Percentiles rank a stretch among this genome's conserved stretches.
phyloP scores from a whole-genome alignment of 1,140 invertebrate genomes.

The Druon quercuslanigerum region DNA sequence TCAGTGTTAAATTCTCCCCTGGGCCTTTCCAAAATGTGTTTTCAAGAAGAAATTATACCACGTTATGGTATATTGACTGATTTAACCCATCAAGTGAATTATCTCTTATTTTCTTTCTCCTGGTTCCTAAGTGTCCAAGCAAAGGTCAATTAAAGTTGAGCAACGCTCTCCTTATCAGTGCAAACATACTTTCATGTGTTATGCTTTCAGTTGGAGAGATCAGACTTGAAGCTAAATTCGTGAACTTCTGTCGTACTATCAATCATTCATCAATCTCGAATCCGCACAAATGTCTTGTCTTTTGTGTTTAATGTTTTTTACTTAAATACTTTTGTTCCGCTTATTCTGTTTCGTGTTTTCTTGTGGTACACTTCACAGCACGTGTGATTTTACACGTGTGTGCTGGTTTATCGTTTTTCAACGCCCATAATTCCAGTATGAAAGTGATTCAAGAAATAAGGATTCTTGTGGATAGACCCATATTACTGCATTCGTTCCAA shows the following conservation, averaged over 20 bases:
- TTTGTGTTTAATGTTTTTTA: too few relatives aligned
- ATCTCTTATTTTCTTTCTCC: conserved; percentile 59
- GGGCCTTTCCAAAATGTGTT: neutral
- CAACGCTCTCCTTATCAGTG: conserved; percentile 60
- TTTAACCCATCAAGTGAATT: conserved; percentile 38
- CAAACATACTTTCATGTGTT: conserved; percentile 49
- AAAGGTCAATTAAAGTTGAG: conserved; percentile 66
- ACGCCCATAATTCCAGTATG: too few relatives aligned
- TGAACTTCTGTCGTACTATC: neutral
- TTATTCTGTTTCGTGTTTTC: neutral
- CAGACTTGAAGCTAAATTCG: neutral
- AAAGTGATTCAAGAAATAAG: too few relatives aligned
- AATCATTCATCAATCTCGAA: neutral
- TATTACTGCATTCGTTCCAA: too few relatives aligned
- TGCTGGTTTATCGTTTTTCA: too few relatives aligned
- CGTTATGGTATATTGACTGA: too few relatives aligned
- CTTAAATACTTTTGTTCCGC: neutral
- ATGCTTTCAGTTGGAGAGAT: neutral
- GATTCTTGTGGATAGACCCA: too few relatives aligned
- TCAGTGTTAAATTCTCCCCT: too few relatives aligned
- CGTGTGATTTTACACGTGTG: too few relatives aligned
- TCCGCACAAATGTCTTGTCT: too few relatives aligned
- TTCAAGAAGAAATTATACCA: neutral
- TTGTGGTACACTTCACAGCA: too few relatives aligned
- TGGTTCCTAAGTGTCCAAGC: conserved; percentile 53